A percentile compares a stretch with the other conserved stretches of the same genome.
Conservation (phyloP, 1,140 invertebrate species). For the Leptoteleia sp. region DNA sequence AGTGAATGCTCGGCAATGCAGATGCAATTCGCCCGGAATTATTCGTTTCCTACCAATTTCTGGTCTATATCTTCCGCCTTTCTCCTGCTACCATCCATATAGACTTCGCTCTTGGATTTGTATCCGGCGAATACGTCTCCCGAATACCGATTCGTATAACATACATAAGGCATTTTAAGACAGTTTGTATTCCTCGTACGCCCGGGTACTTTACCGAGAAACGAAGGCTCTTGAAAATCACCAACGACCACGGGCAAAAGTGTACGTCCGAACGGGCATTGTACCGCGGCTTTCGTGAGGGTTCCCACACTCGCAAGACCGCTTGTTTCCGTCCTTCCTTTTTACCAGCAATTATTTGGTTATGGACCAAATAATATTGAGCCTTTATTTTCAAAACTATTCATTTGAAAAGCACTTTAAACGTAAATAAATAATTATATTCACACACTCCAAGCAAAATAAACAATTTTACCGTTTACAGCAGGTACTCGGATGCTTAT, state of each 20-base stretch:
- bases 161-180: constrained; percentile 55
- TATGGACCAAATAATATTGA: not conserved
- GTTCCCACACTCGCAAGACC: constrained; percentile 5
- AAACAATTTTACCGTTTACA: no score
- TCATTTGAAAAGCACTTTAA: no score
- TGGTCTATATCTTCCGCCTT: constrained; percentile 54
- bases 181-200: constrained; percentile 59
- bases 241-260: constrained; percentile 43
- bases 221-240: constrained; percentile 61
- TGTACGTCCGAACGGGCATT: constrained; percentile 26
- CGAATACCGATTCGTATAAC: constrained; percentile 65
- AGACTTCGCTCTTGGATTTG: constrained; percentile 59
- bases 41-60: constrained; percentile 71
- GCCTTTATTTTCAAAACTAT: no score
- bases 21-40: constrained; percentile 62
- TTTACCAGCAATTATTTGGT: not conserved
- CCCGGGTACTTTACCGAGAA: constrained; percentile 45
- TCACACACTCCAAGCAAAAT: no score
- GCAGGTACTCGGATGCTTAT: no score
- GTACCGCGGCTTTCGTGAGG: constrained; percentile 12
- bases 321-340: not conserved
- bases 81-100: constrained; percentile 44
- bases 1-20: constrained; percentile 41
- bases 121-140: constrained; percentile 45
- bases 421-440: no score